These are phyloP conservation scores for Archaeoteleia sp. DNA, from an alignment of 2,888 invertebrate genomes.

Conservation along the genomic window DNA sequence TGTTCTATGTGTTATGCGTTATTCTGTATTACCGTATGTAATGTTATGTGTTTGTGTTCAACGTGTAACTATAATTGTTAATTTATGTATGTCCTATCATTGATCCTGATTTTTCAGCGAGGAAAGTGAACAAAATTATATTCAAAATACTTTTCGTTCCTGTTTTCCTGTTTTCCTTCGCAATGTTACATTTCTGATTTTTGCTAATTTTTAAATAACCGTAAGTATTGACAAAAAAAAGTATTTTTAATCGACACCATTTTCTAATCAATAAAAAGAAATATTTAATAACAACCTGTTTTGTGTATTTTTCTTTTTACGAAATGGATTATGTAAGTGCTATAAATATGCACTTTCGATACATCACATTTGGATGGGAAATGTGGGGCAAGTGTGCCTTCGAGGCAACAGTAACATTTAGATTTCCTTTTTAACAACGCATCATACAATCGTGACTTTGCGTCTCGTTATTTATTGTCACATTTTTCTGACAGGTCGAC, in stretches of 20 bases:
- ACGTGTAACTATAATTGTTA: conserved; percentile 29
- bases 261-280: conserved; percentile 50
- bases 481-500: conserved; percentile 36
- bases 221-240: conserved; percentile 25
- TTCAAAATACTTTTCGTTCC: conserved; percentile 1
- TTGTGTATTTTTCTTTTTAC: conserved; percentile 16
- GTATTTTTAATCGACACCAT: conserved; percentile 48
- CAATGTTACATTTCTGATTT: background rate
- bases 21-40: conserved; percentile 26
- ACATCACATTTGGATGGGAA: conserved; percentile 1
- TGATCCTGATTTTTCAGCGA: background rate
- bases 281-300: conserved; percentile 39
- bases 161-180: conserved; percentile 4
- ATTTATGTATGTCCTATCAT: conserved; percentile 17
- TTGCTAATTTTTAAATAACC: conserved; percentile 27
- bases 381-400: conserved; percentile 9
- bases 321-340: background rate
- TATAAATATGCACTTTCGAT: too few relatives aligned
- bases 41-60: conserved; percentile 36
- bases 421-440: conserved; percentile 38
- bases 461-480: conserved; percentile 27
- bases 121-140: background rate
- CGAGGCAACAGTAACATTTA: conserved; percentile 27
- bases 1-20: conserved; percentile 37
- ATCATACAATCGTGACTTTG: conserved; percentile 34